Conservation (phyloP, 2,113 vertebrate species). For the Calcarius ornatus region DNA sequence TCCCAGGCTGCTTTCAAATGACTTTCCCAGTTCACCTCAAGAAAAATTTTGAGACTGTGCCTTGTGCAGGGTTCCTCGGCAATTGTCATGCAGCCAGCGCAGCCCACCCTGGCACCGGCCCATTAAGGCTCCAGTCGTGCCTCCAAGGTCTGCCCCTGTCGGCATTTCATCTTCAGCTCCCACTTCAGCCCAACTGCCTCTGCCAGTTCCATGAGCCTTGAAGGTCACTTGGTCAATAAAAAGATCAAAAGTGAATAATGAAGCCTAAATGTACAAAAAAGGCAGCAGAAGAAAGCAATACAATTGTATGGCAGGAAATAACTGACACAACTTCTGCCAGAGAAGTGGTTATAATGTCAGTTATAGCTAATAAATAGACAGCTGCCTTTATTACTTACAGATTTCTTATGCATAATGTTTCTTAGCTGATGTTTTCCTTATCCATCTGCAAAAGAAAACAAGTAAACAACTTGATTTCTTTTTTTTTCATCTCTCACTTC, state of each 20-base stretch:
- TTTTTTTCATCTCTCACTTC: not conserved
- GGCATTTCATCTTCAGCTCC: not conserved
- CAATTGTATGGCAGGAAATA: not conserved
- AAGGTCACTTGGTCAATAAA: conserved; percentile 11
- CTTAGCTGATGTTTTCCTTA: not conserved
- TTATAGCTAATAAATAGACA: not conserved
- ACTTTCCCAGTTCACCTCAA: not conserved
- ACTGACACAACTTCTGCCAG: not conserved
- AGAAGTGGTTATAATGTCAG: not conserved
- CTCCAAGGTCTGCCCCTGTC: not conserved
- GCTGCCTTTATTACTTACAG: not conserved
- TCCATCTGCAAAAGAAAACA: not conserved
- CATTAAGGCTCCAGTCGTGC: not conserved
- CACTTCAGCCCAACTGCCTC: not conserved
- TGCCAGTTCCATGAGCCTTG: not conserved
- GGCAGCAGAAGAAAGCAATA: not conserved
- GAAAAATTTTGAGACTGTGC: not conserved
- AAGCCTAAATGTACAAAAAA: not conserved
- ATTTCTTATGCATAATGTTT: not conserved
- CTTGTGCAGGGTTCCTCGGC: fast-evolving
- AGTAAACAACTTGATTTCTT: not conserved
- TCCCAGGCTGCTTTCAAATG: not conserved
- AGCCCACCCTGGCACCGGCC: not conserved
- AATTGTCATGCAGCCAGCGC: not conserved
- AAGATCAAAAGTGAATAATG: not conserved